Conservation (phyloP, 2,888 invertebrate species). For the Ennomos quercinarius region DNA sequence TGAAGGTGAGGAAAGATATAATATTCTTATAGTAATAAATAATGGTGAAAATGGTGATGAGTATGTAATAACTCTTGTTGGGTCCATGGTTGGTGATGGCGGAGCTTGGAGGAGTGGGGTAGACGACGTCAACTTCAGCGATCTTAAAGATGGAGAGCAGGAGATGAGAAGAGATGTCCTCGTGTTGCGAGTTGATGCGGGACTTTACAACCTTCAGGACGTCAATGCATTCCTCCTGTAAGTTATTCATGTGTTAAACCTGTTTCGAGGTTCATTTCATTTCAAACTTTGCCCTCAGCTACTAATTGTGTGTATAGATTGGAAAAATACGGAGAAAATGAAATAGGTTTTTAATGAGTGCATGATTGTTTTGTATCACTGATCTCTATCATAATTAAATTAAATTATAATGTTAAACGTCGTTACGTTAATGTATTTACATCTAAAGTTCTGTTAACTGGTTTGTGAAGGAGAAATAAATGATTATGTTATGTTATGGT, state of each 20-base stretch:
- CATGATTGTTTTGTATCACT: too few relatives aligned
- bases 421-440: too few relatives aligned
- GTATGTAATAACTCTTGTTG: conserved; percentile 57
- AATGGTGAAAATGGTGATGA: conserved; percentile 64
- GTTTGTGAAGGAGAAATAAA: too few relatives aligned
- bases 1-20: conserved; percentile 45
- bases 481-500: too few relatives aligned
- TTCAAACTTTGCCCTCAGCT: too few relatives aligned
- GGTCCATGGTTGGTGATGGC: conserved; percentile 64
- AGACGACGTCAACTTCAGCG: conserved; percentile 95
- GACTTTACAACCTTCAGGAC: conserved; percentile 92
- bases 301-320: too few relatives aligned
- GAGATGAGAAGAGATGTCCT: conserved; percentile 94
- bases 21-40: conserved; percentile 58
- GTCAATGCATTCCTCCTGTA: conserved; percentile 94
- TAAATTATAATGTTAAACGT: too few relatives aligned
- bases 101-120: conserved; percentile 88
- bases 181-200: conserved; percentile 93
- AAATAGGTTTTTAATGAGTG: too few relatives aligned
- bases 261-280: too few relatives aligned
- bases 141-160: conserved; percentile 96
- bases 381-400: too few relatives aligned
- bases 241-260: conserved; percentile 39
- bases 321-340: too few relatives aligned
- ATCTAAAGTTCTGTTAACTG: too few relatives aligned